A percentile compares a stretch with the other conserved stretches of the same genome.
phyloP scores from a whole-genome alignment of 2,888 invertebrate genomes.

The Junonia oenone region DNA sequence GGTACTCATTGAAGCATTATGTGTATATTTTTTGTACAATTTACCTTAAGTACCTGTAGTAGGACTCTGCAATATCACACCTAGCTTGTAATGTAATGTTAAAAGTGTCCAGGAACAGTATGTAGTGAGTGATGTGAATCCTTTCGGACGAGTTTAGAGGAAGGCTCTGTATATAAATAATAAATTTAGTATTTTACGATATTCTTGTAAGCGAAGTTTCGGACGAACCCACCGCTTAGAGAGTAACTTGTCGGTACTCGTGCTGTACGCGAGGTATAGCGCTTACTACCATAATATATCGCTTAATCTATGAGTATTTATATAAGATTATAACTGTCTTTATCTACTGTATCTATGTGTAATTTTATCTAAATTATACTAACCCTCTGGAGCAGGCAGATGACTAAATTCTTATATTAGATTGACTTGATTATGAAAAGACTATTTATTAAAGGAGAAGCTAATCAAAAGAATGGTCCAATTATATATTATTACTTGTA shows the following conservation, averaged over 20 bases:
- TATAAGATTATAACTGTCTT: background rate
- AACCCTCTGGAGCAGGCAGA: background rate
- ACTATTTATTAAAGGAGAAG: background rate
- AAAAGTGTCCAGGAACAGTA: background rate
- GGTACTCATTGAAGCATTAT: background rate
- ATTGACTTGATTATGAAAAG: background rate
- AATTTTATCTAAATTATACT: background rate
- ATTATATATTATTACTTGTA: conserved; percentile 1
- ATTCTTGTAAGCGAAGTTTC: background rate
- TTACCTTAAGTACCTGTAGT: conserved; percentile 2
- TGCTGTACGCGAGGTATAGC: background rate
- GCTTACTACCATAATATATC: background rate
- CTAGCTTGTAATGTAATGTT: background rate
- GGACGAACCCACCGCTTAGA: conserved; percentile 11
- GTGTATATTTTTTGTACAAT: conserved; percentile 11
- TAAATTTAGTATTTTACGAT: conserved; percentile 8
- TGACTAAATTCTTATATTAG: background rate
- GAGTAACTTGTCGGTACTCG: background rate
- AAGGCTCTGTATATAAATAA: conserved; percentile 22
- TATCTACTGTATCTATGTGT: background rate
- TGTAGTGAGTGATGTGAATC: background rate
- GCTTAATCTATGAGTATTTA: background rate
- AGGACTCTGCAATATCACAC: background rate
- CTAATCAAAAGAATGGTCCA: conserved; percentile 10
- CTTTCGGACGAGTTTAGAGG: background rate